Conservation (phyloP, 1,140 invertebrate species). For the Tribolium madens region DNA sequence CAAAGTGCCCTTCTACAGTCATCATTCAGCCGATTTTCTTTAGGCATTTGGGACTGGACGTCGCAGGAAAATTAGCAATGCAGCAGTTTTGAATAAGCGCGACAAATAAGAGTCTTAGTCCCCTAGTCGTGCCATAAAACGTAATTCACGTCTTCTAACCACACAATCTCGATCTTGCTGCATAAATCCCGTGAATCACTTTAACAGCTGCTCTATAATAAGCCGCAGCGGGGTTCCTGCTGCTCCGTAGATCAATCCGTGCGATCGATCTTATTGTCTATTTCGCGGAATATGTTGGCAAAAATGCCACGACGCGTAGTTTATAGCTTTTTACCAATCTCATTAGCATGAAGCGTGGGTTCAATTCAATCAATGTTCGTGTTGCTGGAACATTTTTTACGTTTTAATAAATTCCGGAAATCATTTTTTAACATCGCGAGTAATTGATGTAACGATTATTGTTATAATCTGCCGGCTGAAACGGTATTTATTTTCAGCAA, state of each 20-base stretch:
- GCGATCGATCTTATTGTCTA: slow-evolving; percentile 37
- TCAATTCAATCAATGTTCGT: background rate
- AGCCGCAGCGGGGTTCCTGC: slow-evolving; percentile 45
- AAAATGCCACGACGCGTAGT: background rate
- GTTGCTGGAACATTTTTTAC: background rate
- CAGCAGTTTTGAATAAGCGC: background rate
- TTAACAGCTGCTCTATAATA: slow-evolving; percentile 51
- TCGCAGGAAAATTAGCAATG: background rate
- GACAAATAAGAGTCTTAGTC: background rate
- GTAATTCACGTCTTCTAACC: slow-evolving; percentile 41
- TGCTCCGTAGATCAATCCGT: slow-evolving; percentile 48
- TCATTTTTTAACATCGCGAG: slow-evolving; percentile 4
- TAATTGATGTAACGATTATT: background rate
- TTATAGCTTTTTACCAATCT: slow-evolving; percentile 10
- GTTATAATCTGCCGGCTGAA: background rate
- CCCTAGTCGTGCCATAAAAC: background rate
- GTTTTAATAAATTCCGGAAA: background rate
- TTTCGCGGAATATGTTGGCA: slow-evolving; percentile 27
- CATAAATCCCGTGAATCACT: slow-evolving; percentile 49
- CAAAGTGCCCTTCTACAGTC: slow-evolving; percentile 18
- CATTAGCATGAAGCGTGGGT: slow-evolving; percentile 1
- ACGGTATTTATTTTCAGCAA: slow-evolving; percentile 23
- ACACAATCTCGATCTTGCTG: slow-evolving; percentile 46
- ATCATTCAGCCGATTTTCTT: slow-evolving; percentile 18
- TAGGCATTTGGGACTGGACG: too few relatives aligned